phyloP scores from a whole-genome alignment of 2,113 vertebrate genomes.

The Pseudorectes ferrugineus region DNA sequence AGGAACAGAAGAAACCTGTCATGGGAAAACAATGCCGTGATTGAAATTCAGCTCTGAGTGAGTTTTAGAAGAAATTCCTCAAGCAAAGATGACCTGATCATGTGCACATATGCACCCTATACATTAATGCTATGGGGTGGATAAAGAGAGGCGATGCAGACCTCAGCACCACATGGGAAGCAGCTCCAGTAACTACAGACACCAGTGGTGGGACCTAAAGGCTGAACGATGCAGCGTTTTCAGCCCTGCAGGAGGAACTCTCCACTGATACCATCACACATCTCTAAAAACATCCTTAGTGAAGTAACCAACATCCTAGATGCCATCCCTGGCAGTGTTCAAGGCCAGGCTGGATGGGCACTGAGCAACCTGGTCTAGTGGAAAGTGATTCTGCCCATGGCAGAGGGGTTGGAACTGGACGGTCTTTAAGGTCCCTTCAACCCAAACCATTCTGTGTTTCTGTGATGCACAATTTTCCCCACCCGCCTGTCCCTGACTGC shows the following conservation, averaged over 20 bases:
- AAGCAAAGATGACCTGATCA: not conserved
- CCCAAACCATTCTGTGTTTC: not conserved
- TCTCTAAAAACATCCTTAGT: not conserved
- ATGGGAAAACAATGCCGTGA: not conserved
- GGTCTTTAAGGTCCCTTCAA: not conserved
- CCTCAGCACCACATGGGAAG: not conserved
- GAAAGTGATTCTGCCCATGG: not conserved
- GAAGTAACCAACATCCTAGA: not conserved
- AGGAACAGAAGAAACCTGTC: slow-evolving; percentile 62
- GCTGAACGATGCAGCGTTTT: accelerated
- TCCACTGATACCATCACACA: not conserved
- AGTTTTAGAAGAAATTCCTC: not conserved
- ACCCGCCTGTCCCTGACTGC: not conserved
- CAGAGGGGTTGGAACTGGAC: not conserved
- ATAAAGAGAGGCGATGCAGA: not conserved
- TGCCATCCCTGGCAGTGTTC: not conserved
- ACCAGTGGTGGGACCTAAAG: not conserved
- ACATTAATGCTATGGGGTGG: accelerated
- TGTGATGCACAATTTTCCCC: not conserved
- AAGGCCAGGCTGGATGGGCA: not conserved
- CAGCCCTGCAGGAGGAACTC: not conserved
- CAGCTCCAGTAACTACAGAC: not conserved
- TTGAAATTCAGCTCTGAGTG: not conserved
- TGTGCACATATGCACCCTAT: accelerated
- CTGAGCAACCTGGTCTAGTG: not conserved